These are phyloP conservation scores for Resseliella maxima DNA, from an alignment of 2,888 invertebrate species.

Conservation along the genomic window DNA sequence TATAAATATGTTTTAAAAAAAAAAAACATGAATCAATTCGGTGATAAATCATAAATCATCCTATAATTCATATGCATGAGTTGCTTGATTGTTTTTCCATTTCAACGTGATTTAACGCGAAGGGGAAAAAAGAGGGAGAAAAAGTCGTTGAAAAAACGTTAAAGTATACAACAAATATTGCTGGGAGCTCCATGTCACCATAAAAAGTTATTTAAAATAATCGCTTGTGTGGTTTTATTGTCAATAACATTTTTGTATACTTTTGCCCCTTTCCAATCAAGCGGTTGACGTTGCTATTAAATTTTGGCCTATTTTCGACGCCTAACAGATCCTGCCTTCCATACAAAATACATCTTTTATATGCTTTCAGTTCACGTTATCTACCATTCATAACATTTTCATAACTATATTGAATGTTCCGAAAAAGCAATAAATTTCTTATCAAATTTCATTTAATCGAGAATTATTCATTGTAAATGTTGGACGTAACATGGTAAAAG, in stretches of 20 bases:
- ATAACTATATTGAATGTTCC: background rate
- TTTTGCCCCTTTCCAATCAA: background rate
- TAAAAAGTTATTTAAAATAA: conserved; percentile 23
- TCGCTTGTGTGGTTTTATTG: conserved; percentile 27
- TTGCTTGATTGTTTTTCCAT: conserved; percentile 33
- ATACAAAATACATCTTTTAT: background rate
- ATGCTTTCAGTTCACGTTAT: too few relatives aligned
- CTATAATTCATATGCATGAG: conserved; percentile 26
- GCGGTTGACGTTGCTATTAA: background rate
- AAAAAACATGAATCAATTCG: background rate
- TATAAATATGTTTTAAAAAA: background rate
- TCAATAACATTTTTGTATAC: background rate
- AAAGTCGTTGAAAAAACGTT: too few relatives aligned
- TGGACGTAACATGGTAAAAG: background rate
- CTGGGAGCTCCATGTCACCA: background rate
- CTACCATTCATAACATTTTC: background rate
- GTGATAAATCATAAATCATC: conserved; percentile 41
- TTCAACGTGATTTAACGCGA: background rate
- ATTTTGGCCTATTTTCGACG: background rate
- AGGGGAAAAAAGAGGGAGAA: too few relatives aligned
- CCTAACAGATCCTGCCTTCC: background rate
- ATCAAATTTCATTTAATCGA: conserved; percentile 28
- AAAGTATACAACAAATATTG: background rate
- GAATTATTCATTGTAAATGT: background rate
- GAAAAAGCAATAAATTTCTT: background rate